Conservation (phyloP, 2,113 vertebrate species). For the Catharus minimus region DNA sequence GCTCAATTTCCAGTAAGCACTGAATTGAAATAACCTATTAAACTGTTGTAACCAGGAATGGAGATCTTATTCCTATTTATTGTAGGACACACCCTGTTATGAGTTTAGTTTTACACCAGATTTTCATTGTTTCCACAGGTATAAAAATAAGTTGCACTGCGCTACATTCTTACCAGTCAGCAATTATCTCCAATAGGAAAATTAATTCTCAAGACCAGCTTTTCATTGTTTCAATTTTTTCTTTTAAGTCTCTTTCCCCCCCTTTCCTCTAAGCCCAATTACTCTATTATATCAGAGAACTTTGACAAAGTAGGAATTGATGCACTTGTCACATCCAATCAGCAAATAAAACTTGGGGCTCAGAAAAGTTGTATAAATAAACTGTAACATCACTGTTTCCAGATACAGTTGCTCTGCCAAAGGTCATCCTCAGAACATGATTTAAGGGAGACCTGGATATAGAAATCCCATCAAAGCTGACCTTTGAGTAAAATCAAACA, state of each 20-base stretch:
- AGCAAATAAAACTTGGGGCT: conserved; percentile 24
- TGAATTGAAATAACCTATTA: not conserved
- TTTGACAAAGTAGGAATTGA: conserved; percentile 1
- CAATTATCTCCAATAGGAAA: not conserved
- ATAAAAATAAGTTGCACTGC: not conserved
- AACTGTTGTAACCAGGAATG: not conserved
- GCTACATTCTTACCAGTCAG: not conserved
- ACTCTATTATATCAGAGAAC: not conserved
- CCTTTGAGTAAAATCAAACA: not conserved
- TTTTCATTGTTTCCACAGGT: not conserved
- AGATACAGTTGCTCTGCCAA: conserved; percentile 40
- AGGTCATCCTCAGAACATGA: conserved; percentile 54
- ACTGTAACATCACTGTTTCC: conserved; percentile 20
- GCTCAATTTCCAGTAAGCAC: not conserved
- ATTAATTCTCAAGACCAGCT: not conserved
- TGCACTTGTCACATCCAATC: conserved; percentile 56
- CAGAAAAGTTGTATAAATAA: conserved; percentile 37
- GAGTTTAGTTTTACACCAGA: not conserved
- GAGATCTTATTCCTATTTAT: not conserved
- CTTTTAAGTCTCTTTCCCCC: not conserved
- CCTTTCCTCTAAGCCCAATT: not conserved
- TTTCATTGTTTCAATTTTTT: not conserved
- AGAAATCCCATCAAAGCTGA: conserved; percentile 43
- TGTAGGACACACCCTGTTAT: not conserved
- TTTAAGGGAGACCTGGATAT: conserved; percentile 55